Base-by-base conservation (phyloP, 2,797 vertebrate genomes). In the Loriculus beryllinus region DNA sequence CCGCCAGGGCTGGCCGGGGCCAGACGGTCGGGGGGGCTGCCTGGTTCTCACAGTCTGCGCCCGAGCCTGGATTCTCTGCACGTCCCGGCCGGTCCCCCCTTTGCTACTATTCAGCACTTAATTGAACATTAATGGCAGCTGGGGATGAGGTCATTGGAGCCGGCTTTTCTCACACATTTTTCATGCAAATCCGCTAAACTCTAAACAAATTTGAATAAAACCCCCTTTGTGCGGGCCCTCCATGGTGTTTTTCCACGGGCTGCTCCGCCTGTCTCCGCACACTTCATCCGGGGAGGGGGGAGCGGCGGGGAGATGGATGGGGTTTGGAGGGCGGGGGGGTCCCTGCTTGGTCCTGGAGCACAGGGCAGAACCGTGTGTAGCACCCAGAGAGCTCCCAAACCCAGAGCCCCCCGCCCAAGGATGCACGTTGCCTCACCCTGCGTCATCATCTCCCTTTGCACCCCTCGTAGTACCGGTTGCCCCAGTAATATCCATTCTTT, bases 61-160 rank as follows among this genome's bases (percentile, higher is more conserved):
- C 91, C 96, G 97, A 92, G 96, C 96, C 97, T 83, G 95, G 97
- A 98, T 98, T 98, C 98, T 98, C 96, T 94, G 97, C 98, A 98
- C 98, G 98, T 98, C 95, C 90, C 92, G 78, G 96, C 96, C 97
- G 96, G 96, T 97, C 94, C 96, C 94, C 91, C 97, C 97, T 96
- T 96, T 88, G 97, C 98, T 75, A 96, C 98, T 97, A 98, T 98
- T 98, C 98, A 98, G 97, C 96, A 90, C 96, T 97, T 98, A 98
- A 98, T 98, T 98, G 98, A 98, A 98, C 98, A 98, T 98, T 98
- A 98, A 98, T 98, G 97, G 98, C 98, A 98, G 98, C 98, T 98
- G 98, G 97, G 96, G 98, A 98, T 98, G 97, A 98, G 98, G 98
- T 98, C 98, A 98, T 97, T 93, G 97, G 96, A 97, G 97, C 98